phyloP scores from a whole-genome alignment of 2,888 invertebrate genomes.

The Ypsolopha sequella region DNA sequence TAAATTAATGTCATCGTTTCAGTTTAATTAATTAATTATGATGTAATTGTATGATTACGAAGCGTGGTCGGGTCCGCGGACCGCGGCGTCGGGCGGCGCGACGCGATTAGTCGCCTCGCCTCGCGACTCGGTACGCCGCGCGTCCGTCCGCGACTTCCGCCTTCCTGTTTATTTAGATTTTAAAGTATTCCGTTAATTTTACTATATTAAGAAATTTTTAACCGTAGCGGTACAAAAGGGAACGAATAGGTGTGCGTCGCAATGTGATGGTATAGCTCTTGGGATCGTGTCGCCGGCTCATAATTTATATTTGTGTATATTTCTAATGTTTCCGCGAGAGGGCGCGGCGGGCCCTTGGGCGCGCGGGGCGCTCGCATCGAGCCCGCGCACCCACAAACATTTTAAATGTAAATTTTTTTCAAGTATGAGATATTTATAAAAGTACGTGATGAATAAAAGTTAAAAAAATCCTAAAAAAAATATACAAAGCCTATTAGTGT shows the following conservation, averaged over 20 bases:
- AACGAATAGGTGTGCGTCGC: conserved; percentile 59
- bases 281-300: conserved; percentile 45
- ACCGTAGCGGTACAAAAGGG: conserved; percentile 63
- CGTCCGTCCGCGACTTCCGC: conserved; percentile 21
- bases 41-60: conserved; percentile 16
- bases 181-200: conserved; percentile 70
- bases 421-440: conserved; percentile 67
- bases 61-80: conserved; percentile 19
- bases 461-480: conserved; percentile 47
- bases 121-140: conserved; percentile 12
- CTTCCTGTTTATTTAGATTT: conserved; percentile 58
- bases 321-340: conserved; percentile 14
- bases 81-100: conserved; percentile 1
- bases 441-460: conserved; percentile 62
- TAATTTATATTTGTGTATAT: conserved; percentile 48
- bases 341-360: conserved; percentile 3
- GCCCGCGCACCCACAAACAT: conserved; percentile 35
- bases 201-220: conserved; percentile 61
- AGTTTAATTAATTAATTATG: conserved; percentile 43
- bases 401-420: conserved; percentile 66
- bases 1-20: conserved; percentile 69
- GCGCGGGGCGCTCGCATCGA: conserved; percentile 4
- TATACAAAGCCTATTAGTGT: conserved; percentile 17
- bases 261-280: conserved; percentile 47
- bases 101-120: conserved; percentile 2